These are phyloP conservation scores for Dryoscopus gambensis DNA, from an alignment of 2,113 vertebrate genomes.

Conservation along the genomic window DNA sequence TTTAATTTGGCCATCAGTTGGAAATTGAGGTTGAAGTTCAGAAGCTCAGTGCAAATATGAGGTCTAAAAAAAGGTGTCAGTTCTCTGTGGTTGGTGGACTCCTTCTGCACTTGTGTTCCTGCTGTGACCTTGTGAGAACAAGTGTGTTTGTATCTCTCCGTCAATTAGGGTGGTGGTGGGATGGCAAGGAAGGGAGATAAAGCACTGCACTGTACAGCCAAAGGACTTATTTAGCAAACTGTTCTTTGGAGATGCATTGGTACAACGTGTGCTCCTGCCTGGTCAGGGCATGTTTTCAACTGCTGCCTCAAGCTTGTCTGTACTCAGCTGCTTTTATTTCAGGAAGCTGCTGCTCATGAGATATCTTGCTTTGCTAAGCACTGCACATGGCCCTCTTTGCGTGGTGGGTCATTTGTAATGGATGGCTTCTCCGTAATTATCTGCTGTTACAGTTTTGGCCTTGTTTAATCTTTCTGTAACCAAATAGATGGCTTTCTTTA, in stretches of 20 bases:
- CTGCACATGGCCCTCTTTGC: not conserved
- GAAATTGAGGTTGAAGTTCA: not conserved
- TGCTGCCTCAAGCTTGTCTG: not conserved
- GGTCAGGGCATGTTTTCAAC: not conserved
- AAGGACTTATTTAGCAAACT: not conserved
- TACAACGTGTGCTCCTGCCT: not conserved
- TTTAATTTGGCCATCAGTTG: not conserved
- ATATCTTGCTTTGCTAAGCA: not conserved
- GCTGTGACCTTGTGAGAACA: not conserved
- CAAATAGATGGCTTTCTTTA: not conserved
- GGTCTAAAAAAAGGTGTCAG: not conserved
- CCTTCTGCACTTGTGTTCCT: not conserved
- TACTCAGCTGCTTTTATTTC: not conserved
- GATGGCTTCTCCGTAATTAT: not conserved
- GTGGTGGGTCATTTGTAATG: not conserved
- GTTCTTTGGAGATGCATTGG: not conserved
- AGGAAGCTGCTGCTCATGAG: accelerated
- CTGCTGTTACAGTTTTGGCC: not conserved
- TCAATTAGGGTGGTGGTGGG: not conserved
- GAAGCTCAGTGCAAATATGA: not conserved
- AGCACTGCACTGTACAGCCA: accelerated
- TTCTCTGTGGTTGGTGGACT: not conserved
- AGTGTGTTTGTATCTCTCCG: not conserved
- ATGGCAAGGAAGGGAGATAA: not conserved
- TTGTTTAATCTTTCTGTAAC: not conserved